Conservation (phyloP, 2,888 invertebrate species). For the Pseudoips prasinana region DNA sequence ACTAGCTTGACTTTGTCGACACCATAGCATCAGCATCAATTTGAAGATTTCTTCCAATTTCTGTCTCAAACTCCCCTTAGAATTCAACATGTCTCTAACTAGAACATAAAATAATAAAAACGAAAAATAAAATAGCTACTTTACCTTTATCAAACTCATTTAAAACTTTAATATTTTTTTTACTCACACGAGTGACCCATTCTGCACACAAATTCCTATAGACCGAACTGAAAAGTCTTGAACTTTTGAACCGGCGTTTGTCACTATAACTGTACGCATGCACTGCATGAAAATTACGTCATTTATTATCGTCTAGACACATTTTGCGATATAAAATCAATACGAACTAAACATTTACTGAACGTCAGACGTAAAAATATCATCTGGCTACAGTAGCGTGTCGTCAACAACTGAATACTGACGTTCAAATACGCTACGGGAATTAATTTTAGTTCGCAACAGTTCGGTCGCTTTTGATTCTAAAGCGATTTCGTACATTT, state of each 20-base stretch:
- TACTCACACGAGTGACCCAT: conserved; percentile 72
- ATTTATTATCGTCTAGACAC: conserved; percentile 38
- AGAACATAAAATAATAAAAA: conserved; percentile 44
- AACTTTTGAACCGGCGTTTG: conserved; percentile 39
- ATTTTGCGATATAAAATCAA: conserved; percentile 57
- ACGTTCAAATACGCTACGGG: conserved; percentile 60
- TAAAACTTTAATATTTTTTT: conserved; percentile 14
- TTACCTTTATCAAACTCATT: conserved; percentile 1
- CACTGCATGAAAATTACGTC: conserved; percentile 50
- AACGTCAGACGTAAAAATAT: conserved; percentile 53
- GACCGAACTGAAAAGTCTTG: conserved; percentile 30
- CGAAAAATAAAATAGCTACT: conserved; percentile 6
- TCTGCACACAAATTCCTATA: conserved; percentile 18
- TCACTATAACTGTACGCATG: conserved; percentile 38
- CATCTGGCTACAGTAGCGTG: conserved; percentile 66
- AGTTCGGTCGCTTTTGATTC: conserved; percentile 47
- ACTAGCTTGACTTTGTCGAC: conserved; percentile 87
- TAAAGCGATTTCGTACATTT: conserved; percentile 30
- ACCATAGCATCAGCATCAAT: conserved; percentile 92
- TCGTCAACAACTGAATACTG: conserved; percentile 68
- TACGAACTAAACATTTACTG: conserved; percentile 50
- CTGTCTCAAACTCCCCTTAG: conserved; percentile 69
- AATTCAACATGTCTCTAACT: conserved; percentile 64
- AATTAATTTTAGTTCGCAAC: conserved; percentile 66
- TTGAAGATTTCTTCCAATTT: conserved; percentile 90